phyloP scores from a whole-genome alignment of 2,113 vertebrate genomes.

The Noctilio leporinus region DNA sequence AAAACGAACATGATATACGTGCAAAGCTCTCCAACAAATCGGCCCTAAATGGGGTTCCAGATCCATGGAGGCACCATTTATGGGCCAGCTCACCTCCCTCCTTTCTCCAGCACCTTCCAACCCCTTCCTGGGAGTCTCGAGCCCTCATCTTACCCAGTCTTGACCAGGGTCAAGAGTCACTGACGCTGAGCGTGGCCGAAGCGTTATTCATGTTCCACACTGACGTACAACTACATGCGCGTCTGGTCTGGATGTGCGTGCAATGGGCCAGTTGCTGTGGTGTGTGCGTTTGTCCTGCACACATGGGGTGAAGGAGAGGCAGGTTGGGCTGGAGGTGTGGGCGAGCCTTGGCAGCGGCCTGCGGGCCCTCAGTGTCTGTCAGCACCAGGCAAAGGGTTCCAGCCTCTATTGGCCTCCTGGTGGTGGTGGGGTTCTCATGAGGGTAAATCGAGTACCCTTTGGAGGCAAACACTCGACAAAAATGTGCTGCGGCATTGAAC shows the following conservation, averaged over 20 bases:
- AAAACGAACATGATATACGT: background rate
- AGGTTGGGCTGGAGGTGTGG: fast-evolving
- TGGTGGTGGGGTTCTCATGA: fast-evolving
- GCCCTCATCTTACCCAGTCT: fast-evolving
- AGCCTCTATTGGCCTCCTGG: fast-evolving
- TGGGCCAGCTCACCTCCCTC: constrained; percentile 68
- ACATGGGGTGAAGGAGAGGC: background rate
- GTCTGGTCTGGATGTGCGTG: background rate
- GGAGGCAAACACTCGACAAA: background rate
- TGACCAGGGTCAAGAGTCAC: constrained; percentile 67
- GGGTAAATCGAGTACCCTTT: background rate
- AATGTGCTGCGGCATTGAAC: fast-evolving
- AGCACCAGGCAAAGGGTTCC: fast-evolving
- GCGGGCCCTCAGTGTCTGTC: too few relatives aligned
- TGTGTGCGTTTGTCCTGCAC: fast-evolving
- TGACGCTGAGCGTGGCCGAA: constrained; percentile 67
- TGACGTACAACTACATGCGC: constrained; percentile 70
- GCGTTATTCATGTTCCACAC: constrained; percentile 66
- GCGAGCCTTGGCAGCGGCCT: background rate
- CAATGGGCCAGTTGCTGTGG: background rate
- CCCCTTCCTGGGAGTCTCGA: background rate
- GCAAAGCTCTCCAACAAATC: constrained; percentile 3
- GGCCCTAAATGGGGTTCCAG: constrained; percentile 62
- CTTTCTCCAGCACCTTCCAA: constrained; percentile 48
- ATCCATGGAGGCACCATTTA: constrained; percentile 72